These are phyloP conservation scores for Drosophila melanocephala DNA, from an alignment of 2,888 invertebrate genomes.

Conservation along the genomic window DNA sequence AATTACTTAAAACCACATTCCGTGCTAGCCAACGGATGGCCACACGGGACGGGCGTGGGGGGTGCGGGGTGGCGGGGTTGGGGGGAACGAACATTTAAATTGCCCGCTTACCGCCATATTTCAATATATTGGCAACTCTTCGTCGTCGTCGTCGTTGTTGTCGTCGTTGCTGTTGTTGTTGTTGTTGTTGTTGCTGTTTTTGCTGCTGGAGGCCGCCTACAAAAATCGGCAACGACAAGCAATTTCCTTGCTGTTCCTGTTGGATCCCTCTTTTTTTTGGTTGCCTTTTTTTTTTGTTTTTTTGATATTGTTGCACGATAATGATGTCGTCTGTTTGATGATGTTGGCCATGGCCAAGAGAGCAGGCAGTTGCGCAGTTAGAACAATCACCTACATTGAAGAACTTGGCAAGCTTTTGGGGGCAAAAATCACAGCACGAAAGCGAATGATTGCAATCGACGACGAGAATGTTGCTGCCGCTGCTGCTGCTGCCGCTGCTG, in stretches of 20 bases:
- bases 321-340: conserved; percentile 82
- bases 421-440: conserved; percentile 80
- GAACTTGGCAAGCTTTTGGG: conserved; percentile 62
- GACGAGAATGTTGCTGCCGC: conserved; percentile 52
- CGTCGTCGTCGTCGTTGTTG: conserved; percentile 1
- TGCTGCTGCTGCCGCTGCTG: conserved; percentile 17
- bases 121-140: conserved; percentile 72
- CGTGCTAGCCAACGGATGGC: conserved; percentile 43
- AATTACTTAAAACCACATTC: conserved; percentile 81
- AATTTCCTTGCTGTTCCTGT: conserved; percentile 63
- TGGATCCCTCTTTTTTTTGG: conserved; percentile 18
- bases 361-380: conserved; percentile 43
- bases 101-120: conserved; percentile 82
- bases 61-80: no score
- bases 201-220: conserved; percentile 67
- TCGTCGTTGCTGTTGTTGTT: not conserved
- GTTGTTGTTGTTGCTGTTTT: conserved; percentile 4
- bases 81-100: conserved; percentile 68
- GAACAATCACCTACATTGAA: conserved; percentile 76
- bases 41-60: not conserved
- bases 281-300: conserved; percentile 15
- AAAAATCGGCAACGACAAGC: conserved; percentile 68
- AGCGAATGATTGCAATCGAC: conserved; percentile 79
- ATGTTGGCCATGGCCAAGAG: conserved; percentile 63
- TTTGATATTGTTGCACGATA: conserved; percentile 81